Conservation (phyloP, 2,113 vertebrate genomes). For the Procavia capensis region DNA sequence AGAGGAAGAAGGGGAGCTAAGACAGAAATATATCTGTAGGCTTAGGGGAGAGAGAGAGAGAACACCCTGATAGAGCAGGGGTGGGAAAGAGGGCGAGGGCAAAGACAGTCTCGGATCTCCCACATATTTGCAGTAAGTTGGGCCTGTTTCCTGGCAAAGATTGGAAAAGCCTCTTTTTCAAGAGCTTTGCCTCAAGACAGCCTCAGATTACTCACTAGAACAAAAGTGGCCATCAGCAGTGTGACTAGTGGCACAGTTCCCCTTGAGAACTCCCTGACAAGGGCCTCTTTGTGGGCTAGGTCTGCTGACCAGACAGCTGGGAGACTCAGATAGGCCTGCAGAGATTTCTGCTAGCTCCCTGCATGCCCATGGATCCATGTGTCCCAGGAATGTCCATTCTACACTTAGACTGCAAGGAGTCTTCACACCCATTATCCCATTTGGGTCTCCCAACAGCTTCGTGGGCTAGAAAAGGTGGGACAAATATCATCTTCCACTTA, state of each 20-base stretch:
- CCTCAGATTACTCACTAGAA: slow-evolving; percentile 70
- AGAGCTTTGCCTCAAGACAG: slow-evolving; percentile 28
- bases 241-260: slow-evolving; percentile 75
- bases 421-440: background rate
- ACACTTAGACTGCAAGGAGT: background rate
- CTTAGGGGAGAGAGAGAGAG: background rate
- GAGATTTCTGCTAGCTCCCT: background rate
- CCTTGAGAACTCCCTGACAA: slow-evolving; percentile 77
- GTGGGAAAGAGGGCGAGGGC: too few relatives aligned
- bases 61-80: background rate
- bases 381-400: background rate
- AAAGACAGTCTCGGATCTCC: background rate
- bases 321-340: slow-evolving; percentile 74
- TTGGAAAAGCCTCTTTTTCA: background rate
- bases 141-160: background rate
- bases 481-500: background rate
- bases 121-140: slow-evolving; percentile 6
- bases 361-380: background rate
- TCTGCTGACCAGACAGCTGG: slow-evolving; percentile 76
- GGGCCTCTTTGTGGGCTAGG: slow-evolving; percentile 78
- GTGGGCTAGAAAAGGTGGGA: background rate
- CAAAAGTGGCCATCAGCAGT: slow-evolving; percentile 71
- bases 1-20: background rate
- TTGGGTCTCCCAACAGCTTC: background rate
- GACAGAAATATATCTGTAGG: background rate